Base-by-base conservation (phyloP, 2,797 vertebrate genomes). In the Cichlasoma orientale region DNA sequence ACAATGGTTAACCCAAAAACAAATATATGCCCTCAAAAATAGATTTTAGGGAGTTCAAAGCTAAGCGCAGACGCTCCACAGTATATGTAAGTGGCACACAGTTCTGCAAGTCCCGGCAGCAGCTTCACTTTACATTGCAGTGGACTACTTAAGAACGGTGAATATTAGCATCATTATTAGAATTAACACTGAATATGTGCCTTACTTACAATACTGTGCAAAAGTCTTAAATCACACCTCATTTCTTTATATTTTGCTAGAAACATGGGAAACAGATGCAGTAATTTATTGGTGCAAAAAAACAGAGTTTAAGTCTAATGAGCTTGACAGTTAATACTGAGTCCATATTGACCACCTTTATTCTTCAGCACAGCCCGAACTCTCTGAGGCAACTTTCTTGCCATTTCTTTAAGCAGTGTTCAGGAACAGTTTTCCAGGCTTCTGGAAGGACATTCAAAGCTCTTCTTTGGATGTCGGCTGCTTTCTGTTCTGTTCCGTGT, bases 1-100 rank as follows among this genome's bases (percentile, higher is more conserved):
- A 69, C 56, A 80, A 50, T 52, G 75, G 72, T 68, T 75, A 59
- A 75, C 27, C 56, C 4, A 2, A 44, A 74, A 56, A 23, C 56
- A 61, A 75, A 75, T 82, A 12, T 44, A 29, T 44, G 12, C 3
- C 33, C 16, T 5, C 58, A 13, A 27, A 25, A 31, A 23, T 1
- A 3, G 50, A 38, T 80, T 58, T 82, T 41, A 74, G 11, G 25
- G 23, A 68, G 50, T 53, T 38, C 66, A 70, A 57, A 75, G n/a
- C 66, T 13, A 29, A 68, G 25, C 16, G 6, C 41, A 29, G 23
- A 47, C 27, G 41, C 61, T 47, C 61, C 38, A 66, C 7, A 31
- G 19, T 53, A 11, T 36, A 36, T 10, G 9, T 21, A 36, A 47
- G 57, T 72, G 50, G 25, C 50, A 63, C 71, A 74, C 52, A 57